Evolutionary conservation across 2,797 vertebrate species (phyloP).

Genomic region (Chromobotia macracanthus): DNA sequence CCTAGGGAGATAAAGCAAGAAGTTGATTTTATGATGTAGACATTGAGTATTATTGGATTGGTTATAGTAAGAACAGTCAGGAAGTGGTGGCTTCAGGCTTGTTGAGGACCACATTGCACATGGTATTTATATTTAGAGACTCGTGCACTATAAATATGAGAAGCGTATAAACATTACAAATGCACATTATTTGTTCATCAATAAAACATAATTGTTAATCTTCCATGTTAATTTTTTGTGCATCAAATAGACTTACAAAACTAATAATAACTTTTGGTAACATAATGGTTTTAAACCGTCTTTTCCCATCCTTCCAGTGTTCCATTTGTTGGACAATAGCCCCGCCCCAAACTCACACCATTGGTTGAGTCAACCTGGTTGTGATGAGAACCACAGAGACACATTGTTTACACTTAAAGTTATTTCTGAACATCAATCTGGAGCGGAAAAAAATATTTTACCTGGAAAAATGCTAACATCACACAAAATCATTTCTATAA

Average conservation of each 20-base stretch:
- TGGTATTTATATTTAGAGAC: not conserved
- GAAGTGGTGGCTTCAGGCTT: constrained; percentile 20
- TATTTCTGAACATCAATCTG: no score
- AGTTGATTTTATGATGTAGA: constrained; percentile 44
- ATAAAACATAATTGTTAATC: not conserved
- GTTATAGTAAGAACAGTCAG: constrained; percentile 38
- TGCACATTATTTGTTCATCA: not conserved
- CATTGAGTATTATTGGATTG: constrained; percentile 44
- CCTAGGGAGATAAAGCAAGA: constrained; percentile 32
- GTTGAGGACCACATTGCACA: not conserved
- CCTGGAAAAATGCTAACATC: not conserved
- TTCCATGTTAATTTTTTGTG: not conserved
- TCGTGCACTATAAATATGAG: not conserved
- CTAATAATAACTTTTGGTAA: no score
- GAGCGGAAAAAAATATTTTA: no score
- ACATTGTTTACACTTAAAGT: not conserved
- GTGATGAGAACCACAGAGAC: not conserved
- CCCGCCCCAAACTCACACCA: no score
- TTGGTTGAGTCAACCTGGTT: no score
- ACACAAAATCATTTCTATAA: not conserved
- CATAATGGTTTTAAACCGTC: no score
- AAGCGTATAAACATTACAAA: not conserved
- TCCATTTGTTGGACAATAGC: no score
- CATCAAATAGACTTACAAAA: no score
- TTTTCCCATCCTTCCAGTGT: not conserved